Base-by-base conservation (phyloP, 1,140 invertebrate genomes). In the Cyphomyrmex costatus region DNA sequence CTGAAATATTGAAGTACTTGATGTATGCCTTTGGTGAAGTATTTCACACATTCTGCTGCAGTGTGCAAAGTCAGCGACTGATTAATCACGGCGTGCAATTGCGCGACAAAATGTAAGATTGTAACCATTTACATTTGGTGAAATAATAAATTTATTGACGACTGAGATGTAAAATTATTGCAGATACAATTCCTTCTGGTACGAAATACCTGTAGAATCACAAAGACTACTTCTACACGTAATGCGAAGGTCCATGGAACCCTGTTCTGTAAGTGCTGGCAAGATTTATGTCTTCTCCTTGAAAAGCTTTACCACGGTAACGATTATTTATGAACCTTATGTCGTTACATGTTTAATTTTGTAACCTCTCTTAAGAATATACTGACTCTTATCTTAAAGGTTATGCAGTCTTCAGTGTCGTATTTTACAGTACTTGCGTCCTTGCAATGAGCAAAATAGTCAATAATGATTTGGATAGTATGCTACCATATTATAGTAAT, bases 51-150 rank as follows among this genome's bases (percentile, higher is more conserved):
- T 87, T 91, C 30, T 76, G 33, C 56, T 30, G 76, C 19, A 86
- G 84, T 73, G 79, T 77, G 53, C 87, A 82, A 16, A 78, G 90
- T 1, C 86, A 91, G 61, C 78, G 49, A 49, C 33, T 91, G 21
- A 88, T 88, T 16, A 83, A 87, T 30, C 79, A 91, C 27, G 90
- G 87, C 33, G 24, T 42, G n/a, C 30, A 33, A 53, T 27, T 88
- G 1, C 74, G 58, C 68, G 24, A 46, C 3, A 63, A 65, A 27
- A 66, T 85, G 90, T 91, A 53, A 86, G 88, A 24, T 46, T 70
- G 49, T 12, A 70, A 66, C 14, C 46, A 7, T 7, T n/a, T 51
- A 36, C 7, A 36, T 19, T n/a, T 56, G 1, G 5, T 36, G 36
- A 36, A 36, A 36, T 33, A 6, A 12, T 19, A 10, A 49, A 14